Evolutionary conservation across 2,113 vertebrate species (phyloP).

Genomic region (Psophia crepitans): DNA sequence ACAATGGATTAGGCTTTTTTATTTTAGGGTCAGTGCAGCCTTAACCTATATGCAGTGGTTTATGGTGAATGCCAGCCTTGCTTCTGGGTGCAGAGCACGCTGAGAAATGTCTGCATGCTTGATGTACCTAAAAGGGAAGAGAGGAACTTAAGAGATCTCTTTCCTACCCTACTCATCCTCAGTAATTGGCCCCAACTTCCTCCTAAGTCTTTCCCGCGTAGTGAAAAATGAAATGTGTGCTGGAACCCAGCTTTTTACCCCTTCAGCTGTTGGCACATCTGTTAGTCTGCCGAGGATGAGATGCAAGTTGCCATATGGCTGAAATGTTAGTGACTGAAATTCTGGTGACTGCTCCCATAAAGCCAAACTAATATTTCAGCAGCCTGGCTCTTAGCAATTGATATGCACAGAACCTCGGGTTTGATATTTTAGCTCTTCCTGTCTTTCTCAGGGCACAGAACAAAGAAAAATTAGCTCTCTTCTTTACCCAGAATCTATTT

Average conservation of each 20-base stretch:
- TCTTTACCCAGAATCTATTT: background rate
- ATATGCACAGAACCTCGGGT: background rate
- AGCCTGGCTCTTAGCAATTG: background rate
- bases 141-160: background rate
- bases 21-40: background rate
- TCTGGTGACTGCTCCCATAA: background rate
- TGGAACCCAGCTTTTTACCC: background rate
- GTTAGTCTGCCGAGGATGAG: background rate
- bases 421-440: background rate
- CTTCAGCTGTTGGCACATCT: slow-evolving; percentile 37
- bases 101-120: background rate
- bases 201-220: background rate
- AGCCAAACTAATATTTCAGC: background rate
- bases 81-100: background rate
- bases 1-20: background rate
- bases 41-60: background rate
- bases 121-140: background rate
- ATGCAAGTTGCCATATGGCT: background rate
- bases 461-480: background rate
- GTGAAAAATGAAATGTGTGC: background rate
- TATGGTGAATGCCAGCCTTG: background rate
- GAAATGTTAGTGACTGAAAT: background rate
- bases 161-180: background rate
- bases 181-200: background rate
- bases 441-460: background rate